These are phyloP conservation scores for Candidula unifasciata DNA, from an alignment of 2,888 invertebrate species.

Conservation along the genomic window DNA sequence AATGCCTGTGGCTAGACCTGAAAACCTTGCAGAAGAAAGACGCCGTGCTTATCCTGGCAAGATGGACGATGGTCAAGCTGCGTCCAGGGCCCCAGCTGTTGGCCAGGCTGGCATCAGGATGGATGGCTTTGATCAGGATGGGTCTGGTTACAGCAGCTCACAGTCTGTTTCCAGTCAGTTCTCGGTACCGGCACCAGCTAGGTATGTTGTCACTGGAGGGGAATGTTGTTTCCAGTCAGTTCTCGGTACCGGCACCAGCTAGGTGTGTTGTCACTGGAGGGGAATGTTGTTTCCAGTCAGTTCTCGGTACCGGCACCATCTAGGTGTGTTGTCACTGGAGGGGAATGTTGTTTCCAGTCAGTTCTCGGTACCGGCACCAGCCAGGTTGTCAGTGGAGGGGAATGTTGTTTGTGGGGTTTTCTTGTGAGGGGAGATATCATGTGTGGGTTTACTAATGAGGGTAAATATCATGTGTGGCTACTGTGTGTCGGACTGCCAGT, in stretches of 20 bases:
- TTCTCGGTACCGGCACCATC: not conserved
- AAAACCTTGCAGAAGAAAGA: not conserved
- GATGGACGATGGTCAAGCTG: not conserved
- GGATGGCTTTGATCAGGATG: slow-evolving; percentile 1
- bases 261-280: too few species aligned
- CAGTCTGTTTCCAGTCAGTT: slow-evolving; percentile 37
- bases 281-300: slow-evolving; percentile 15
- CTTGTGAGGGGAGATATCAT: too few species aligned
- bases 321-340: too few species aligned
- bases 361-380: slow-evolving; percentile 19
- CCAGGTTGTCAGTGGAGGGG: slow-evolving; percentile 15
- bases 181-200: not conserved
- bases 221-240: slow-evolving; percentile 20
- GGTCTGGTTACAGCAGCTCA: slow-evolving; percentile 36
- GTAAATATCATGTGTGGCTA: too few species aligned
- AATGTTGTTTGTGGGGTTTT: not conserved
- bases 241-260: not conserved
- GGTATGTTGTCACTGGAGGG: too few species aligned
- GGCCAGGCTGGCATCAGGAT: not conserved
- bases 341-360: slow-evolving; percentile 16
- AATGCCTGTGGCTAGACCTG: slow-evolving; percentile 18
- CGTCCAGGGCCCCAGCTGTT: not conserved
- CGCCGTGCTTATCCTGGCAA: not conserved
- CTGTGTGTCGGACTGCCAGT: too few species aligned
- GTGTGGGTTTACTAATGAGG: too few species aligned